phyloP scores from a whole-genome alignment of 2,888 invertebrate species.

The Sinotaia quadrata region DNA sequence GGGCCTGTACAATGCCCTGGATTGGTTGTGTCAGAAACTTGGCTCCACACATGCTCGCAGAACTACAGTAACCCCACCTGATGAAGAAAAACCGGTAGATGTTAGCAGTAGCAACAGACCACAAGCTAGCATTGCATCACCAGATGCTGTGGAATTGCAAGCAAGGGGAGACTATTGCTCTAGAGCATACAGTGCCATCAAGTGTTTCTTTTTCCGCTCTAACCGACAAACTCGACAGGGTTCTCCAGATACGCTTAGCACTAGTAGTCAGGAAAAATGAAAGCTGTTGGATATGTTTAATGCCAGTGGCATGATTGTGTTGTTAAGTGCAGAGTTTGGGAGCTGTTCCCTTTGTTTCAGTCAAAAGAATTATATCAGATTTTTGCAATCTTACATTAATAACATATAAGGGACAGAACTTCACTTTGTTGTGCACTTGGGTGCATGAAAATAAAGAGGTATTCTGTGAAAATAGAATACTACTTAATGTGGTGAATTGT shows the following conservation, averaged over 20 bases:
- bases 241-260: conserved; percentile 35
- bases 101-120: neutral
- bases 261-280: conserved; percentile 30
- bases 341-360: too few species aligned
- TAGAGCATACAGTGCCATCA: conserved; percentile 61
- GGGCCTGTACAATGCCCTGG: conserved; percentile 58
- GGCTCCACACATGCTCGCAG: conserved; percentile 46
- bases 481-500: too few species aligned
- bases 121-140: conserved; percentile 12
- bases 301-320: neutral
- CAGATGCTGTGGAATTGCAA: conserved; percentile 34
- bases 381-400: too few species aligned
- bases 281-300: neutral
- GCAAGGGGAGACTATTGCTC: conserved; percentile 55
- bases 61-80: neutral
- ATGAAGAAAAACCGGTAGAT: neutral
- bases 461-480: too few species aligned
- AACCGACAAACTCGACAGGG: conserved; percentile 38
- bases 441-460: too few species aligned
- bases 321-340: neutral
- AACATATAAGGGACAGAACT: too few species aligned
- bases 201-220: conserved; percentile 60
- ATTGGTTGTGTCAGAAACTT: conserved; percentile 61
- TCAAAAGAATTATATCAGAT: too few species aligned
- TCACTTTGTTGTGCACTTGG: too few species aligned